Percentiles rank a stretch among this genome's conserved stretches.
phyloP scores from a whole-genome alignment of 2,797 vertebrate species.

The Prunella strophiata region DNA sequence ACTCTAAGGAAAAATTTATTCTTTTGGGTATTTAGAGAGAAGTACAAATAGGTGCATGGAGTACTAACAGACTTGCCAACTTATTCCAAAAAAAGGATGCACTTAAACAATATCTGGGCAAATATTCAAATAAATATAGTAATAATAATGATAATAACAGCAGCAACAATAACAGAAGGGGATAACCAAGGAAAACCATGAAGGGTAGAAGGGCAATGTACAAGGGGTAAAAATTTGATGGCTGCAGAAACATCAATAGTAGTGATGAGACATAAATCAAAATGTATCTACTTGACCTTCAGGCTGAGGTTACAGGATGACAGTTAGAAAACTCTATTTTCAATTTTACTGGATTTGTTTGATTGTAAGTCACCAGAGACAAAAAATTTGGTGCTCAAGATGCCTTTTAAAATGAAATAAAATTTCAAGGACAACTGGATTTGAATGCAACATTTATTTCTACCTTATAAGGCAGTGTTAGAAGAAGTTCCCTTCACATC shows the following conservation, averaged over 20 bases:
- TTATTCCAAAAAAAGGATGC: background rate
- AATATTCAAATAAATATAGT: background rate
- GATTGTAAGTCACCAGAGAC: background rate
- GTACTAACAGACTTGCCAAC: background rate
- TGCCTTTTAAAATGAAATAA: background rate
- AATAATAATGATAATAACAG: background rate
- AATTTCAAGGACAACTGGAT: background rate
- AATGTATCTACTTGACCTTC: background rate
- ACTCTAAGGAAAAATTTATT: background rate
- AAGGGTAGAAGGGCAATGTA: background rate
- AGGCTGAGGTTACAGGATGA: background rate
- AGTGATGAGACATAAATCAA: background rate
- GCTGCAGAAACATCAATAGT: background rate
- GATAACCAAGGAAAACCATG: background rate
- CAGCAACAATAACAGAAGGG: background rate
- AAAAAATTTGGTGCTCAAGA: background rate
- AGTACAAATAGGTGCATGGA: background rate
- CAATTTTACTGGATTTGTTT: background rate
- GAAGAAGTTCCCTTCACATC: background rate
- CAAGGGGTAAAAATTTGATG: background rate
- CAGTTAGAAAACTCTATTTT: background rate
- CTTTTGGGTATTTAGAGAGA: background rate
- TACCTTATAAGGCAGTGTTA: background rate
- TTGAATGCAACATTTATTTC: background rate
- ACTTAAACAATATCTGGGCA: background rate